A percentile compares a stretch with the other conserved stretches of the same genome.
Conservation (phyloP, 2,888 invertebrate species). For the Gandaritis pyraliata region DNA sequence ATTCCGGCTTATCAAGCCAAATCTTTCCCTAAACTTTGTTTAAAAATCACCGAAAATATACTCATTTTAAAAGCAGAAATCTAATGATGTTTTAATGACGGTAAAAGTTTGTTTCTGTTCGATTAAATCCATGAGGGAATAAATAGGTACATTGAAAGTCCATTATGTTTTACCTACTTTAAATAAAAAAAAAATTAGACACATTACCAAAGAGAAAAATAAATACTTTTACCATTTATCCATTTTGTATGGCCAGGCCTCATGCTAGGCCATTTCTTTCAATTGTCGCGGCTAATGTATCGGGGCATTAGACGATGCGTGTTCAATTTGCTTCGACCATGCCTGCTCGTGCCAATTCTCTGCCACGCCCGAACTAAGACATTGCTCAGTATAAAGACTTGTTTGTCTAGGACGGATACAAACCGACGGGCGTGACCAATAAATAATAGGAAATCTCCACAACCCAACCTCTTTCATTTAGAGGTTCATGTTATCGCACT, state of each 20-base stretch:
- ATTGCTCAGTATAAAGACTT: conserved; percentile 1
- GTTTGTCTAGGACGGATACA: neutral
- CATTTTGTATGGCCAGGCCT: neutral
- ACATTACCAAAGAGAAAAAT: too few species aligned
- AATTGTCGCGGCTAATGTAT: too few species aligned
- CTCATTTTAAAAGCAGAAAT: neutral
- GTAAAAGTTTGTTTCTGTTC: neutral
- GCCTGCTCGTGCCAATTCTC: neutral
- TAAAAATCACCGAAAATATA: too few species aligned
- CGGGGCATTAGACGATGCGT: neutral
- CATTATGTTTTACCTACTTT: neutral
- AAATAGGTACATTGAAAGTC: conserved; percentile 1
- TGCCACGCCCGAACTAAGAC: neutral
- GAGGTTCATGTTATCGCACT: too few species aligned
- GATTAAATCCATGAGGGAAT: neutral
- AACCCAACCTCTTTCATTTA: too few species aligned
- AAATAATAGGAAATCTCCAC: neutral
- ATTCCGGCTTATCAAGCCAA: too few species aligned
- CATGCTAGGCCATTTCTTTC: too few species aligned
- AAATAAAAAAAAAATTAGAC: neutral
- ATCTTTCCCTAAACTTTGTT: too few species aligned
- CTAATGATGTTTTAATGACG: neutral
- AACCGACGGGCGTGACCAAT: neutral
- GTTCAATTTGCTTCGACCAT: neutral
- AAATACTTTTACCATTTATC: neutral